phyloP scores from a whole-genome alignment of 2,113 vertebrate species.

The Balaenoptera acutorostrata region DNA sequence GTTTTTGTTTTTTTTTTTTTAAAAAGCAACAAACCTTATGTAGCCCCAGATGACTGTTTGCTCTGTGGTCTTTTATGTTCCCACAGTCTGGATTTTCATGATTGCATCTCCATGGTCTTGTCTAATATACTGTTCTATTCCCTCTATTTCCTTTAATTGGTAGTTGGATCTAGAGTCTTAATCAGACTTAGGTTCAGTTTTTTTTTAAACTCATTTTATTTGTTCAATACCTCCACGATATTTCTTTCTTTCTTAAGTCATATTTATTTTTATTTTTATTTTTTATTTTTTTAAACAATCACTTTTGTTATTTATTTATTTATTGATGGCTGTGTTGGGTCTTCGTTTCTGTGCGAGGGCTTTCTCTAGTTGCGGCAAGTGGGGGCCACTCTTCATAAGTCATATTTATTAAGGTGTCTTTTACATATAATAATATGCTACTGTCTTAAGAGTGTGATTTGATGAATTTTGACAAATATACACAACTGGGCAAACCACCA shows the following conservation, averaged over 20 bases:
- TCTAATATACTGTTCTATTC: not conserved
- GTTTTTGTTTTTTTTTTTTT: no score
- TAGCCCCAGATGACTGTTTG: not conserved
- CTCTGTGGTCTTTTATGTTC: not conserved
- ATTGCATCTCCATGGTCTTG: not conserved
- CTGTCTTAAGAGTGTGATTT: not conserved
- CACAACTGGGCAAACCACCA: not conserved
- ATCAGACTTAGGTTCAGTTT: not conserved
- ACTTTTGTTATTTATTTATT: no score
- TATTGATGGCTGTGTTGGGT: no score
- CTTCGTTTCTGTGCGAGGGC: no score
- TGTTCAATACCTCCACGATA: not conserved
- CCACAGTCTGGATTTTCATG: not conserved
- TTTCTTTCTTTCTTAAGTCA: not conserved
- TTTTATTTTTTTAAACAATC: no score
- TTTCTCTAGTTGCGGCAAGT: no score
- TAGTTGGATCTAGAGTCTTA: not conserved
- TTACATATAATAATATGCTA: not conserved
- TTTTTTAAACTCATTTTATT: not conserved
- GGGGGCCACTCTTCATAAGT: no score
- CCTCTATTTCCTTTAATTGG: not conserved
- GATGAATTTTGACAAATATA: not conserved
- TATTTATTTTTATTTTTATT: no score
- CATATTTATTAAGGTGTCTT: not conserved
- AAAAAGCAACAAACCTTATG: not conserved